phyloP scores from a whole-genome alignment of 2,888 invertebrate genomes.

The Hemistola chrysoprasaria region DNA sequence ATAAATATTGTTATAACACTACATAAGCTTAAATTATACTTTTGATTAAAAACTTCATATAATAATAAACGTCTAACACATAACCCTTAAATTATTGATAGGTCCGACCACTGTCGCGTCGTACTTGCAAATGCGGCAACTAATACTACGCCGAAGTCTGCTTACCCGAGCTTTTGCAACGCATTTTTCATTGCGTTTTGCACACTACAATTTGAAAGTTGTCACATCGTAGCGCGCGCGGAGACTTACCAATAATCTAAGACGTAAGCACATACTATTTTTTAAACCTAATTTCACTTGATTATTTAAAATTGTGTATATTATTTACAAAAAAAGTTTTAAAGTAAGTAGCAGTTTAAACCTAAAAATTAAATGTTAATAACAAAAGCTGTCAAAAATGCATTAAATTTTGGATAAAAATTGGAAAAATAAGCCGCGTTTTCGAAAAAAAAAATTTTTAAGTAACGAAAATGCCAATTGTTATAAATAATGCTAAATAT shows the following conservation, averaged over 20 bases:
- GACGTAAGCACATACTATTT: conserved; percentile 22
- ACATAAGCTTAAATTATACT: conserved; percentile 3
- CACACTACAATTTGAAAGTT: too few species aligned
- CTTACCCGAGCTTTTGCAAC: too few species aligned
- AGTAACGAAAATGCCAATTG: conserved; percentile 37
- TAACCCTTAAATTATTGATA: too few species aligned
- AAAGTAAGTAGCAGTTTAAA: conserved; percentile 16
- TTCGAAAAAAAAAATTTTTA: conserved; percentile 30
- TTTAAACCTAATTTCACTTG: conserved; percentile 36
- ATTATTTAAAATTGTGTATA: conserved; percentile 25
- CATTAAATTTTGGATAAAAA: conserved; percentile 7
- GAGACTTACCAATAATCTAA: too few species aligned
- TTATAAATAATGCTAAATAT: conserved; percentile 30
- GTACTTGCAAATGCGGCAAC: too few species aligned
- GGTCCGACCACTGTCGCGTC: too few species aligned
- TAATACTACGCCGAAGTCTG: too few species aligned
- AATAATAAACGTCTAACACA: conserved; percentile 23
- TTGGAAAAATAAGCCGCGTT: not conserved
- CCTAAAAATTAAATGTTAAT: conserved; percentile 10
- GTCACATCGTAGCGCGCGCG: too few species aligned
- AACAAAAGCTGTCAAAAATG: conserved; percentile 24
- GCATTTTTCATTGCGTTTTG: too few species aligned
- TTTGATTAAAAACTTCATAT: conserved; percentile 9
- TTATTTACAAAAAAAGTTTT: conserved; percentile 38
- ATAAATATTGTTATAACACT: conserved; percentile 11